Conservation (phyloP, 2,113 vertebrate genomes). For the Dipodomys ordii region DNA sequence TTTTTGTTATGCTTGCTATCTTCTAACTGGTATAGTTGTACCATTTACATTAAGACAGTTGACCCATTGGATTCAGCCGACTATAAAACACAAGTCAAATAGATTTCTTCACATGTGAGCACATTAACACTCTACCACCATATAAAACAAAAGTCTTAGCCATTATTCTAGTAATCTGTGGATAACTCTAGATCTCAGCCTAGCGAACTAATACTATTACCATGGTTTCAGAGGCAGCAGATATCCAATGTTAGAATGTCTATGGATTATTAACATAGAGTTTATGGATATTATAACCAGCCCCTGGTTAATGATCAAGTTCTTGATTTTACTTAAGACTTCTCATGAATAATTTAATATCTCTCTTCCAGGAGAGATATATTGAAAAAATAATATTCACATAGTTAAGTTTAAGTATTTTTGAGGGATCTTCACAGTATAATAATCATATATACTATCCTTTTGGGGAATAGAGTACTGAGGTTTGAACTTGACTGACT, state of each 20-base stretch:
- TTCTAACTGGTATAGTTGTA: not conserved
- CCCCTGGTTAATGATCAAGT: not conserved
- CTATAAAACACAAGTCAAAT: slow-evolving; percentile 14
- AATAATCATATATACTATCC: not conserved
- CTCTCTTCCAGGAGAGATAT: not conserved
- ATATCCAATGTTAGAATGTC: too few relatives aligned
- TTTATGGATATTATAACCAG: not conserved
- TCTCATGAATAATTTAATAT: not conserved
- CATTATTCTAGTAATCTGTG: not conserved
- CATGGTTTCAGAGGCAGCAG: not conserved
- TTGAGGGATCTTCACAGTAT: not conserved
- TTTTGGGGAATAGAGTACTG: too few relatives aligned
- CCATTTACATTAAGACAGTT: slow-evolving; percentile 24
- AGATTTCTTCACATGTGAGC: not conserved
- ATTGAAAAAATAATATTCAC: slow-evolving; percentile 31
- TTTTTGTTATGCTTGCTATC: not conserved
- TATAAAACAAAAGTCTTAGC: slow-evolving; percentile 30
- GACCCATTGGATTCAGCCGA: not conserved
- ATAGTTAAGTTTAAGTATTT: not conserved
- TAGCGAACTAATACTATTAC: not conserved
- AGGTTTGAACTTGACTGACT: too few relatives aligned
- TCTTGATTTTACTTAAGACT: too few relatives aligned
- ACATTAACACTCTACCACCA: not conserved
- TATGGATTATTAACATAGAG: too few relatives aligned
- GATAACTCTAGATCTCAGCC: not conserved